A percentile compares a stretch with the other conserved stretches of the same genome.
These are phyloP conservation scores for Malacosoma neustria DNA, from an alignment of 2,888 invertebrate genomes.

Conservation along the genomic window DNA sequence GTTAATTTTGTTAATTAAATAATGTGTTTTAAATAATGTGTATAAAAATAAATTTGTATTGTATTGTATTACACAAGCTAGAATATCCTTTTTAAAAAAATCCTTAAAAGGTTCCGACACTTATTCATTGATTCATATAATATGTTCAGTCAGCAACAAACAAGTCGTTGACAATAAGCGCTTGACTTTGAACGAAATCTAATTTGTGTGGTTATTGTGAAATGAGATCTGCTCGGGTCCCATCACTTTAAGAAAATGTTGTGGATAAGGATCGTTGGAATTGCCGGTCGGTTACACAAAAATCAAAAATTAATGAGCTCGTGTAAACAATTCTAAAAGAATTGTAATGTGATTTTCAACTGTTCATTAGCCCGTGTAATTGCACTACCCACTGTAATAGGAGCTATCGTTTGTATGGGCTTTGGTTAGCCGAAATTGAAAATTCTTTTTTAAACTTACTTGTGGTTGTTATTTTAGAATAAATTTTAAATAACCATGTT, in stretches of 20 bases:
- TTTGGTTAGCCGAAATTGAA: conserved; percentile 5
- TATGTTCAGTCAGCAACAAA: conserved; percentile 62
- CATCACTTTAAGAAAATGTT: conserved; percentile 42
- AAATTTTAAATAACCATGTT: conserved; percentile 4
- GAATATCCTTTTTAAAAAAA: background rate
- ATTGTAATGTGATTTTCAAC: conserved; percentile 39
- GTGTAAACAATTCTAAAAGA: conserved; percentile 46
- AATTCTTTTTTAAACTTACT: no score
- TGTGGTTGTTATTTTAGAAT: background rate
- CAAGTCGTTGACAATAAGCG: conserved; percentile 60
- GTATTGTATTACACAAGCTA: no score
- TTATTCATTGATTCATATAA: conserved; percentile 59
- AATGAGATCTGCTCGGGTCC: conserved; percentile 50
- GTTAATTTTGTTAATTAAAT: no score
- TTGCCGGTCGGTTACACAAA: conserved; percentile 71
- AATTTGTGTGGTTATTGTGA: conserved; percentile 73
- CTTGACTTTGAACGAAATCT: conserved; percentile 73
- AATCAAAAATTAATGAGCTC: conserved; percentile 70
- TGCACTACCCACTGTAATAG: conserved; percentile 45
- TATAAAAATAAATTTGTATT: no score
- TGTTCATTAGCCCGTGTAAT: conserved; percentile 58
- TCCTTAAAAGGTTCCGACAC: conserved; percentile 31
- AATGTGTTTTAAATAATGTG: no score
- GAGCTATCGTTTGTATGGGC: conserved; percentile 20
- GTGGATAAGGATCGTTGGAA: conserved; percentile 46